These are phyloP conservation scores for Paracyprichromis sp. DNA, from an alignment of 2,113 vertebrate species.

Conservation along the genomic window DNA sequence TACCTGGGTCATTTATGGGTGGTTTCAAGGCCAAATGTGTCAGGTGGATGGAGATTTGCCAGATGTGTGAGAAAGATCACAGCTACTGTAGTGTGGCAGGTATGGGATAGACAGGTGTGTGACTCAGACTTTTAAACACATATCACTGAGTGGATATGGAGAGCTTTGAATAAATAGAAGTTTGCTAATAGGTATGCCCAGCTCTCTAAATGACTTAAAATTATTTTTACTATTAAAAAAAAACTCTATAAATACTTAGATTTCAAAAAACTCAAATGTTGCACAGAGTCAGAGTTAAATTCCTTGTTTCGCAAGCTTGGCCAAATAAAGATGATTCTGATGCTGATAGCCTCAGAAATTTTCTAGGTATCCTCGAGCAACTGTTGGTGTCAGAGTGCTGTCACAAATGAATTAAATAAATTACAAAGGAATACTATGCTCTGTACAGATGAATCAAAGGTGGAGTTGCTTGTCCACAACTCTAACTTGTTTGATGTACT, in stretches of 20 bases:
- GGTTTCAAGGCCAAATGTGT: neutral
- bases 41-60: neutral
- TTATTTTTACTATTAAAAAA: neutral
- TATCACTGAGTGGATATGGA: neutral
- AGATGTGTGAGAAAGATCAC: constrained; percentile 4
- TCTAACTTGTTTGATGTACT: neutral
- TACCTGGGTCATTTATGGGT: neutral
- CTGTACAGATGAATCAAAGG: neutral
- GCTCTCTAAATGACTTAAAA: neutral
- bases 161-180: neutral
- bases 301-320: neutral
- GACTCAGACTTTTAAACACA: neutral
- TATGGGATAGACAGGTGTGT: neutral
- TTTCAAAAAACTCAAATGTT: neutral
- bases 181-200: neutral
- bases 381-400: neutral
- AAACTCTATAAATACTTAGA: rapidly evolving
- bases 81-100: neutral
- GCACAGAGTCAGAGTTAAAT: neutral
- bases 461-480: neutral
- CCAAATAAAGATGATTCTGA: neutral
- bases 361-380: neutral
- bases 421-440: neutral
- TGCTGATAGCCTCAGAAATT: neutral
- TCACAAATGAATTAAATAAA: neutral